Percentiles rank a stretch among this genome's conserved stretches.
Evolutionary conservation across 1,140 invertebrate species (phyloP).

Genomic region (Hetaerina americana): DNA sequence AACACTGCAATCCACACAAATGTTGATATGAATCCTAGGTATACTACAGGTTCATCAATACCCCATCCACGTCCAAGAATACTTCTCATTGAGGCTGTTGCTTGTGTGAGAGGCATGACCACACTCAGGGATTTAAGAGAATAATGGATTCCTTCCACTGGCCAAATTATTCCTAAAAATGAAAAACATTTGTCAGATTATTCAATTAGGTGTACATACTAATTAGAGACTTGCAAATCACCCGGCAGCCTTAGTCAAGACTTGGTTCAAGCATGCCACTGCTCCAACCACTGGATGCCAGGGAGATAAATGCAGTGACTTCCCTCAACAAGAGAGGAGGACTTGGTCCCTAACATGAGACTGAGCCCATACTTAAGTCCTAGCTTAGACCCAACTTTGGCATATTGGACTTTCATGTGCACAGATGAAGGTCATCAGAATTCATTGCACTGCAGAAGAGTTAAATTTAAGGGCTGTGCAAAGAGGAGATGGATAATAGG

Average conservation of each 20-base stretch:
- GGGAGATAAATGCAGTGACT: neutral
- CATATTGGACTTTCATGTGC: too few species aligned
- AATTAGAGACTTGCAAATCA: neutral
- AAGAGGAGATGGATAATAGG: too few species aligned
- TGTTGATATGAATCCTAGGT: constrained; percentile 36
- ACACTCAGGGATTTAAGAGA: constrained; percentile 38
- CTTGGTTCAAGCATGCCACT: neutral
- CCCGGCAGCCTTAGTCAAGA: neutral
- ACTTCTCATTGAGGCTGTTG: constrained; percentile 41
- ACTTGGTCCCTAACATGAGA: neutral
- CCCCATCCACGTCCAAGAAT: constrained; percentile 43
- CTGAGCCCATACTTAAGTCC: too few species aligned
- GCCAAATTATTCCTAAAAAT: constrained; percentile 44
- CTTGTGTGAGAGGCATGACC: constrained; percentile 41
- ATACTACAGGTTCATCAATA: constrained; percentile 34
- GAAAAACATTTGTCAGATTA: neutral
- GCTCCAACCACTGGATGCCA: neutral
- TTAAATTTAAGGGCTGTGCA: too few species aligned
- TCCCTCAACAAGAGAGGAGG: neutral
- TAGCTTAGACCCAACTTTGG: too few species aligned
- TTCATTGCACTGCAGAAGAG: too few species aligned
- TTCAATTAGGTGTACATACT: too few species aligned
- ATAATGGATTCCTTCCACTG: constrained; percentile 44
- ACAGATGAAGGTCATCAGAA: too few species aligned
- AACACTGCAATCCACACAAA: constrained; percentile 37